Evolutionary conservation across 2,113 vertebrate genomes (phyloP).

Genomic region (Cygnus buccinator): DNA sequence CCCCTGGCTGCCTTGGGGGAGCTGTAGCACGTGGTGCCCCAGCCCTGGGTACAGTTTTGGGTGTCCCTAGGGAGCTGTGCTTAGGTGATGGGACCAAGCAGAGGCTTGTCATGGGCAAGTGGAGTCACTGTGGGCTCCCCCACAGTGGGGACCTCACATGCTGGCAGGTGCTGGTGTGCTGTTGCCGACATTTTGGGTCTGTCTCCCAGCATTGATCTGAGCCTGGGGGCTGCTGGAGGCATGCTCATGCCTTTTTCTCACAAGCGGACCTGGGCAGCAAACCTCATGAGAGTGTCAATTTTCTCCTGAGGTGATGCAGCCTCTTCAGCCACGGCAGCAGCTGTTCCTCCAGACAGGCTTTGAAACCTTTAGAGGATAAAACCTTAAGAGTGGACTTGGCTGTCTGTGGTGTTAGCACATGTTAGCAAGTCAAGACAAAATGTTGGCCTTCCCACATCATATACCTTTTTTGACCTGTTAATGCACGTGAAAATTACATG

Average conservation of each 20-base stretch:
- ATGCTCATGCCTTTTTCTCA: neutral
- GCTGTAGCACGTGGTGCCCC: too few species aligned
- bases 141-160: neutral
- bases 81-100: neutral
- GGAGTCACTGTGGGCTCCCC: neutral
- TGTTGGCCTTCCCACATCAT: neutral
- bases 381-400: neutral
- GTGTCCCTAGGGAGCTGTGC: neutral
- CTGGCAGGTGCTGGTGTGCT: neutral
- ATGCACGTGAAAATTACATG: accelerated
- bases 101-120: neutral
- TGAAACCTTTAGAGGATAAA: neutral
- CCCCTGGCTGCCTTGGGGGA: accelerated
- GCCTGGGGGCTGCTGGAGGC: neutral
- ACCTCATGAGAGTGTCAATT: accelerated
- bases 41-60: neutral
- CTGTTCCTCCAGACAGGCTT: neutral
- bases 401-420: neutral
- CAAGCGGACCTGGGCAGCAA: neutral
- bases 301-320: neutral
- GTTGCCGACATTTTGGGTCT: too few species aligned
- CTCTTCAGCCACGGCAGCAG: neutral
- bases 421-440: accelerated
- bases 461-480: neutral
- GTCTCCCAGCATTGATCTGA: neutral